These are phyloP conservation scores for Drosophila mayaguana DNA, from an alignment of 2,888 invertebrate species.

Conservation along the genomic window DNA sequence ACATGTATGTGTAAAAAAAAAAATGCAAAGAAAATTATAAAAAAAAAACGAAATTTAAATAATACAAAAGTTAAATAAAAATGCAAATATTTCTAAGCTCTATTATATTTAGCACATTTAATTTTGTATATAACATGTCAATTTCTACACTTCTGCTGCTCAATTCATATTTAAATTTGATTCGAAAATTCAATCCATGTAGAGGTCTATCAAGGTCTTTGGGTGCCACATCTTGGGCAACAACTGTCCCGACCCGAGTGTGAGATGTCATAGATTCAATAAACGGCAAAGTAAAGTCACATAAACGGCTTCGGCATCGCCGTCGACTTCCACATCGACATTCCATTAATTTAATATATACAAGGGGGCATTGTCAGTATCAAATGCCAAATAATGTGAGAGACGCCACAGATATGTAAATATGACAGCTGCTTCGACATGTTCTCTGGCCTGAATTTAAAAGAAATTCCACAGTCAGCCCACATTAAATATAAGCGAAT, in stretches of 20 bases:
- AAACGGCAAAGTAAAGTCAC: constrained; percentile 6
- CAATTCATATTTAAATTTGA: neutral
- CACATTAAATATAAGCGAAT: constrained; percentile 25
- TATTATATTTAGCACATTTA: neutral
- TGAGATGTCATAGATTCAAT: constrained; percentile 26
- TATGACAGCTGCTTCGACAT: constrained; percentile 48
- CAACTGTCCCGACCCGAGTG: neutral
- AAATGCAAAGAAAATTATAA: neutral
- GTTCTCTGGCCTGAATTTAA: constrained; percentile 29
- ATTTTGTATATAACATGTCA: neutral
- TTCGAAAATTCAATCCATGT: neutral
- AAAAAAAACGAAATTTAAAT: neutral
- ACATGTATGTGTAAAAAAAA: neutral
- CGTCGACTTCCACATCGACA: constrained; percentile 11
- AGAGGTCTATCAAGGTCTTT: neutral
- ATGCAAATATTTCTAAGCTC: neutral
- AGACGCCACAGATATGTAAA: constrained; percentile 35
- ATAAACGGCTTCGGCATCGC: neutral
- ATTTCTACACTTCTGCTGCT: neutral
- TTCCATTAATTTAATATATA: constrained; percentile 32
- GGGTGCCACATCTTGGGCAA: neutral
- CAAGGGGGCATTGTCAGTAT: constrained; percentile 22
- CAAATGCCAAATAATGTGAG: constrained; percentile 23
- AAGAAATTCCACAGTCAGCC: constrained; percentile 9
- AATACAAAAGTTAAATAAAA: neutral